Evolutionary conservation across 2,888 invertebrate species (phyloP).

Genomic region (Carcina quercana): DNA sequence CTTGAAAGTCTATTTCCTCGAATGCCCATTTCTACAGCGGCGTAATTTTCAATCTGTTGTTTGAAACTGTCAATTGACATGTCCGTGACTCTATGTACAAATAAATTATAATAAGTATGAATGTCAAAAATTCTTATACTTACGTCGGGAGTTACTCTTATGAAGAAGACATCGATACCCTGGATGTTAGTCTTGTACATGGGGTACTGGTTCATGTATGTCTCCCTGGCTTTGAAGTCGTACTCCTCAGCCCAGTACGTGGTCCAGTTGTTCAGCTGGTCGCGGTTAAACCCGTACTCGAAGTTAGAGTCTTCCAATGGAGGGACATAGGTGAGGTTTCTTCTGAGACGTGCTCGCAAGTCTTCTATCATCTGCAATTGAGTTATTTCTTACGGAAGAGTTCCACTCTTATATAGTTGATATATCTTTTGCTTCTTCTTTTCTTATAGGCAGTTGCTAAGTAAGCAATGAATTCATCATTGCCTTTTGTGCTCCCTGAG

Average conservation of each 20-base stretch:
- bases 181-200: constrained; percentile 87
- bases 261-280: constrained; percentile 76
- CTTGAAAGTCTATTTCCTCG: no score
- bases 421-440: neutral
- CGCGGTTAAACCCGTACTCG: constrained; percentile 87
- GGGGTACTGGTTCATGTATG: constrained; percentile 79
- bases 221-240: constrained; percentile 76
- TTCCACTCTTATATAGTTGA: neutral
- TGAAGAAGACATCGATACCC: constrained; percentile 82
- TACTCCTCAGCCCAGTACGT: constrained; percentile 87
- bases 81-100: no score
- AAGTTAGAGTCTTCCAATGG: neutral
- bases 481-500: neutral
- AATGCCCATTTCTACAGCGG: no score
- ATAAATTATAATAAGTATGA: no score
- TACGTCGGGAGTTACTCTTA: constrained; percentile 78
- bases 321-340: neutral
- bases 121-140: no score
- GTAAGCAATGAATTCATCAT: no score
- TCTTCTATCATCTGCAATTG: constrained; percentile 7
- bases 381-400: neutral
- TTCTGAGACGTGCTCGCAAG: neutral
- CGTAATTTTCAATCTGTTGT: no score
- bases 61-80: no score
- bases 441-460: no score